Conservation (phyloP, 2,113 vertebrate genomes). For the Bufo gargarizans region DNA sequence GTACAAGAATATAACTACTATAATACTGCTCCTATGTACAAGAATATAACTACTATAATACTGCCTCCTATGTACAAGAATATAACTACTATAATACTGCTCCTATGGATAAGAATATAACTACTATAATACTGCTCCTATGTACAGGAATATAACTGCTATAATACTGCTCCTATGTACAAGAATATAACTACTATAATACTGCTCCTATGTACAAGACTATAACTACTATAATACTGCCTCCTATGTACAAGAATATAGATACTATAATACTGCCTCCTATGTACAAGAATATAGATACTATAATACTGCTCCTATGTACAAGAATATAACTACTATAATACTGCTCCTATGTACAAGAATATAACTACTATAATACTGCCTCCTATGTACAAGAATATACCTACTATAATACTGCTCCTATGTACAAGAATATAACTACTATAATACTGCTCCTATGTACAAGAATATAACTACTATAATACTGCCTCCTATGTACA, state of each 20-base stretch:
- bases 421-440: conserved; percentile 3
- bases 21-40: too few relatives aligned
- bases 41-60: too few relatives aligned
- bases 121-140: not conserved
- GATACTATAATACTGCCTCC: not conserved
- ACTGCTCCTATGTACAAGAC: too few relatives aligned
- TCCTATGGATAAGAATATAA: not conserved
- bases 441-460: not conserved
- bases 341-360: not conserved
- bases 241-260: not conserved
- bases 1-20: too few relatives aligned
- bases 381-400: not conserved
- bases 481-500: conserved; percentile 7
- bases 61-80: too few relatives aligned
- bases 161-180: too few relatives aligned
- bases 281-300: conserved; percentile 1
- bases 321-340: not conserved
- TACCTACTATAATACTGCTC: not conserved
- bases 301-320: conserved; percentile 2
- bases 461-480: conserved; percentile 5
- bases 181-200: too few relatives aligned
- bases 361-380: not conserved
- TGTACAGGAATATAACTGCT: not conserved
- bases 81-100: too few relatives aligned
- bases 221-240: not conserved